These are phyloP conservation scores for Steatornis caripensis DNA, from an alignment of 2,113 vertebrate genomes.

Conservation along the genomic window DNA sequence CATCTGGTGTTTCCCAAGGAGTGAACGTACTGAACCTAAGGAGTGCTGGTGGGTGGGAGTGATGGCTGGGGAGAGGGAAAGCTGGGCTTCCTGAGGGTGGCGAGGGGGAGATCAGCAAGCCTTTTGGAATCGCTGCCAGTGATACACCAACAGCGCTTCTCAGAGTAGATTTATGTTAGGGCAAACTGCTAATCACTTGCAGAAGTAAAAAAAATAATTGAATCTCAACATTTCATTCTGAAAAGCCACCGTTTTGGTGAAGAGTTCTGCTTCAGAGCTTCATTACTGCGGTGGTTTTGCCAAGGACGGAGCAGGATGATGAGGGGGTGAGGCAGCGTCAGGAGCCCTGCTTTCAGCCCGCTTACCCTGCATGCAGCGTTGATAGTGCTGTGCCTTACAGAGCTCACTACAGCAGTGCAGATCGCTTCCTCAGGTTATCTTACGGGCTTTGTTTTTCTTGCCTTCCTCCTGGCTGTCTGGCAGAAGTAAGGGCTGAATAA, in stretches of 20 bases:
- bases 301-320: neutral
- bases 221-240: neutral
- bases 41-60: neutral
- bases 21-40: constrained; percentile 5
- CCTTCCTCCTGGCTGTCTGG: neutral
- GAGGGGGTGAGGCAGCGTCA: neutral
- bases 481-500: neutral
- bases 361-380: neutral
- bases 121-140: neutral
- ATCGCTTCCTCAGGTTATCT: neutral
- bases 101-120: neutral
- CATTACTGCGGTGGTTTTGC: neutral
- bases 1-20: constrained; percentile 53
- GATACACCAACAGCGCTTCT: neutral
- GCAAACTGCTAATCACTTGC: neutral
- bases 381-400: neutral
- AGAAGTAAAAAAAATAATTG: neutral
- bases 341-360: neutral
- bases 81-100: neutral
- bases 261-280: neutral
- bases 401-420: neutral
- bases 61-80: neutral
- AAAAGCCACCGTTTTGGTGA: neutral
- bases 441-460: neutral
- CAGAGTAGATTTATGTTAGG: neutral